Percentiles rank a stretch among this genome's conserved stretches.
Conservation (phyloP, 2,888 invertebrate species). For the Phytoseiulus persimilis region DNA sequence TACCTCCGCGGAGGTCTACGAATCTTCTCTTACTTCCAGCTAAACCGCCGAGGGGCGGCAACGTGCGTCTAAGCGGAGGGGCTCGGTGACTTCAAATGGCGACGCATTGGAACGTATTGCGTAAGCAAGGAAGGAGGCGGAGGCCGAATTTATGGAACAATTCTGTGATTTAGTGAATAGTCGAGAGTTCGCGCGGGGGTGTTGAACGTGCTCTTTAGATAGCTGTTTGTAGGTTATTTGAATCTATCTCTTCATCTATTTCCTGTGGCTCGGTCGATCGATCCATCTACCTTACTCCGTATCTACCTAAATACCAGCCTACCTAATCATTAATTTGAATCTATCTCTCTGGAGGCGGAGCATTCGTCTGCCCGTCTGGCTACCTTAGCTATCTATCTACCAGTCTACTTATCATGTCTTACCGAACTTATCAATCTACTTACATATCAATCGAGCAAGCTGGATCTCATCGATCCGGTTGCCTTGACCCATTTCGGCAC, state of each 20-base stretch:
- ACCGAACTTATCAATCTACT: background rate
- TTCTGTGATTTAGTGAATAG: constrained; percentile 38
- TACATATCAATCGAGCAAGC: background rate
- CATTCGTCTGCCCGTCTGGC: background rate
- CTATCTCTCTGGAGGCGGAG: background rate
- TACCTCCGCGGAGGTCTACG: too few relatives aligned
- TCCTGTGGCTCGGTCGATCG: background rate
- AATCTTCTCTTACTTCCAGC: background rate
- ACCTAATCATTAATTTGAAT: background rate
- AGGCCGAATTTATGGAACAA: constrained; percentile 17
- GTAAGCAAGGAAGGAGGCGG: background rate
- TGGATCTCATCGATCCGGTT: background rate
- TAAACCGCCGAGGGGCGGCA: background rate
- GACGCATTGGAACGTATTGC: background rate
- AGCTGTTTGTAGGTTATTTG: background rate
- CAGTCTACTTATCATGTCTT: background rate
- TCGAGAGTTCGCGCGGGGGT: constrained; percentile 29
- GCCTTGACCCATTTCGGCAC: background rate
- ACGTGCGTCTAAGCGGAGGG: background rate
- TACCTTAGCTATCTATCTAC: background rate
- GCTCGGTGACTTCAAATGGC: background rate
- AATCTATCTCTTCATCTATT: background rate
- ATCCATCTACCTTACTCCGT: background rate
- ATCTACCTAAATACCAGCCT: background rate
- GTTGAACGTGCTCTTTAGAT: constrained; percentile 32